phyloP scores from a whole-genome alignment of 2,113 vertebrate species.

The Gadus chalcogrammus region DNA sequence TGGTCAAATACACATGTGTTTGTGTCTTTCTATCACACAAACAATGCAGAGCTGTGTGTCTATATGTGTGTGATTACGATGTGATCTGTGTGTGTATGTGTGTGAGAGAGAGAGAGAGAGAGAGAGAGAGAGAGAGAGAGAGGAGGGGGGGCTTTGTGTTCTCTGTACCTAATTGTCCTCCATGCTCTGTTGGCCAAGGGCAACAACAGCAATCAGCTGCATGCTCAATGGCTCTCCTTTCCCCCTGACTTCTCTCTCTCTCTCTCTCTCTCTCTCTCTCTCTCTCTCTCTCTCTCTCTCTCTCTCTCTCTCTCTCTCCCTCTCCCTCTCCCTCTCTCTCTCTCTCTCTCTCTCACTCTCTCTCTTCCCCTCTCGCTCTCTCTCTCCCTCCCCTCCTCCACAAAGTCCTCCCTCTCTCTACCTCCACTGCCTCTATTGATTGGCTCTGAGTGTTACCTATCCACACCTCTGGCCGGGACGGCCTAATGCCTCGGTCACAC shows the following conservation, averaged over 20 bases:
- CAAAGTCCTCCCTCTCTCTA: neutral
- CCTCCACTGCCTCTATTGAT: conserved; percentile 26
- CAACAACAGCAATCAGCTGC: conserved; percentile 55
- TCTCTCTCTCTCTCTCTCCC: neutral
- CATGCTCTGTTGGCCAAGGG: conserved; percentile 56
- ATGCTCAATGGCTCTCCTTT: conserved; percentile 36
- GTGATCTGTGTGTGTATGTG: too few species aligned
- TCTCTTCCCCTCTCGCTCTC: neutral
- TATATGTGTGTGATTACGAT: too few species aligned
- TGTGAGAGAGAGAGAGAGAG: neutral
- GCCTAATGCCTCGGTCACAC: too few species aligned
- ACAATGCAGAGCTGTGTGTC: too few species aligned
- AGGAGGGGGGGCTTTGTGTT: conserved; percentile 19
- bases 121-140: neutral
- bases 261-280: conserved; percentile 5
- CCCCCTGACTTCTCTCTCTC: conserved; percentile 4
- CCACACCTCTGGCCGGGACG: too few species aligned
- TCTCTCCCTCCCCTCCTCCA: conserved; percentile 19
- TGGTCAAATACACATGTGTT: too few species aligned
- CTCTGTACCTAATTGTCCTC: conserved; percentile 60
- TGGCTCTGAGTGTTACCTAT: conserved; percentile 27
- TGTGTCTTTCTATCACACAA: too few species aligned
- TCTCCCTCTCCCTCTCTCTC: conserved; percentile 11
- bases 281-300: conserved; percentile 11
- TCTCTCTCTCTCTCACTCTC: neutral